phyloP scores from a whole-genome alignment of 2,888 invertebrate species.

The Himalopsyche anomala region DNA sequence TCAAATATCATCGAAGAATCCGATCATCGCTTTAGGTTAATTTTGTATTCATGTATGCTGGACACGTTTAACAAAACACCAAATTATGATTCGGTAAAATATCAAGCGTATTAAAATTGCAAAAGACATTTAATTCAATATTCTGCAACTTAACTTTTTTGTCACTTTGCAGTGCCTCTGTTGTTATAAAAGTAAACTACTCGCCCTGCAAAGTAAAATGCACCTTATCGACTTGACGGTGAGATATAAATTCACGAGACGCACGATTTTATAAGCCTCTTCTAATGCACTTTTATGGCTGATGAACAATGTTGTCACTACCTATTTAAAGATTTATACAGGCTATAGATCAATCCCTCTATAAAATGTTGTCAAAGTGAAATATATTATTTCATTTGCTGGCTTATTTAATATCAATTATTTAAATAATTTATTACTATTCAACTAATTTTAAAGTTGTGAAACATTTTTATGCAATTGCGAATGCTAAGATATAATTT shows the following conservation, averaged over 20 bases:
- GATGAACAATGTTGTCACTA: background rate
- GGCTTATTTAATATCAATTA: background rate
- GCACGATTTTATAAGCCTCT: background rate
- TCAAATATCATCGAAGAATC: background rate
- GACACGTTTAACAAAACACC: background rate
- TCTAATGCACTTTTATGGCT: background rate
- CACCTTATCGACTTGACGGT: no score
- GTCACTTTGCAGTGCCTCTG: no score
- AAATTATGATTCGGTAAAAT: background rate
- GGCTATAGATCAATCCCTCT: background rate
- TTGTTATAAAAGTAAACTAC: no score
- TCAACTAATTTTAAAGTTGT: background rate
- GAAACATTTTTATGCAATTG: background rate
- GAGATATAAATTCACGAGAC: no score
- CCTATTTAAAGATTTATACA: constrained; percentile 3
- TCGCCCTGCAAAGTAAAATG: no score
- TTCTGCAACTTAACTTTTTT: no score
- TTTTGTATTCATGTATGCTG: constrained; percentile 6
- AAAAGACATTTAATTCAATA: no score
- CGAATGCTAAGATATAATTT: background rate
- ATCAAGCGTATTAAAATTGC: no score
- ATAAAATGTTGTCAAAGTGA: no score
- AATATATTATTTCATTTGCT: constrained; percentile 1
- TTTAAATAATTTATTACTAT: constrained; percentile 15
- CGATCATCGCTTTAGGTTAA: background rate